These are phyloP conservation scores for Drosophila vallismaia DNA, from an alignment of 2,888 invertebrate genomes.

Conservation along the genomic window DNA sequence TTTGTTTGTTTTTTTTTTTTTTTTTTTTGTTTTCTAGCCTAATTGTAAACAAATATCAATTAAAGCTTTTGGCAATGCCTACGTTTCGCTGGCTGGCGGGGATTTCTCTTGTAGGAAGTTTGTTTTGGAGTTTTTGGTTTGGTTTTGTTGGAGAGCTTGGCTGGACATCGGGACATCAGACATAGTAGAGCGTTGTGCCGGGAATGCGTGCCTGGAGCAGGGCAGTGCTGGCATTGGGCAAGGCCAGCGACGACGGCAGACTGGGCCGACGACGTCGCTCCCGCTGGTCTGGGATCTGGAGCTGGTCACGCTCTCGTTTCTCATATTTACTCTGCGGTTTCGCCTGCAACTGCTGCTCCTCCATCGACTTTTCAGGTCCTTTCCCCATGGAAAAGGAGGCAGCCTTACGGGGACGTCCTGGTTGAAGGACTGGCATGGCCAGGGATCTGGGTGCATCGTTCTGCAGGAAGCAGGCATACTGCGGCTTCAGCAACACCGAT, in stretches of 20 bases:
- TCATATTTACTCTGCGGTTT: slow-evolving; percentile 61
- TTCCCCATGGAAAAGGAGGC: slow-evolving; percentile 59
- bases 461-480: slow-evolving; percentile 81
- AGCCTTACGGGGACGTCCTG: slow-evolving; percentile 52
- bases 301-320: slow-evolving; percentile 35
- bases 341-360: slow-evolving; percentile 15
- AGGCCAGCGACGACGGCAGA: slow-evolving; percentile 68
- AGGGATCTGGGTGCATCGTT: slow-evolving; percentile 50
- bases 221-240: slow-evolving; percentile 70
- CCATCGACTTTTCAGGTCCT: slow-evolving; percentile 11
- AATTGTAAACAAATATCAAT: slow-evolving; percentile 31
- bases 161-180: slow-evolving; percentile 53
- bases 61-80: slow-evolving; percentile 43
- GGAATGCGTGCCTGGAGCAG: slow-evolving; percentile 81
- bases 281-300: slow-evolving; percentile 26
- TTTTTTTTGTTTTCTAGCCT: slow-evolving; percentile 24
- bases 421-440: not conserved
- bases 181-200: slow-evolving; percentile 82
- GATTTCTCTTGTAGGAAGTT: not conserved
- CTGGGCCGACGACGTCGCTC: slow-evolving; percentile 61
- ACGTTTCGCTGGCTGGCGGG: slow-evolving; percentile 39
- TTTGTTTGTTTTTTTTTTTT: not conserved
- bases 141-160: slow-evolving; percentile 1
- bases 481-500: slow-evolving; percentile 79
- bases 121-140: not conserved